Base-by-base conservation (phyloP, 53 echinoderm and acorn worm species). In the Actinopyga echinites region DNA sequence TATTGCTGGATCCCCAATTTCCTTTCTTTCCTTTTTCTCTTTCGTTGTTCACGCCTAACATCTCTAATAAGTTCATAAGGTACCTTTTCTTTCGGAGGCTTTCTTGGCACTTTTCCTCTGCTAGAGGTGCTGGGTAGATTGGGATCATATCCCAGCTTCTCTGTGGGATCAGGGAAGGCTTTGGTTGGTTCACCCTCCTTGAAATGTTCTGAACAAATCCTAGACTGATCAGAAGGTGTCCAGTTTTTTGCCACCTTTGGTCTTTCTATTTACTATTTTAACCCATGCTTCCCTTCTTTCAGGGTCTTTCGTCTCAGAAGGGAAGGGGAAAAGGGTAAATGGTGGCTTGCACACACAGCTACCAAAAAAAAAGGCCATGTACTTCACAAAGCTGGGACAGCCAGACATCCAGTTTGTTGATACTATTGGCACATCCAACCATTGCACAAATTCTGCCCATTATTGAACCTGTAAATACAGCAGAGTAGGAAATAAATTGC, bases 291-390 rank as follows among this genome's bases (percentile, higher is more conserved):
- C 35, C 4, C 83, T 44, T 15, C 45, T 49, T 30, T 86, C 86
- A 42, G 86, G 86, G 25, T 86, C 83, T 74, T 64, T 86, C 0
- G 37, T 57, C 37, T 86, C 83, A 35, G 83, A 38, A 17, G 90
- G 90, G 44, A 90, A 90, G 8, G 90, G 75, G 34, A 83, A 83
- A 4, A 90, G 83, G 31, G 28, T 74, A 45, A 90, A 86, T 28
- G 90, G 86, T 17, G 90, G 90, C 21, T 45, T 31, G 30, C 90
- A 90, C 8, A 74, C 59, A 68, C 90, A 90, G 30, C 86, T 64
- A 8, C 83, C 86, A 75, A 73, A 82, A 55, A 45, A 37, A 5
- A 83, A 30, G 40, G 37, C 77, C 79, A 65, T 89, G 89, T 30
- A 61, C 32, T 4, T 89, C 63, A 59, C 85, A 89, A 5, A 66